These are phyloP conservation scores for Lonchura striata DNA, from an alignment of 2,113 vertebrate genomes.

Conservation along the genomic window DNA sequence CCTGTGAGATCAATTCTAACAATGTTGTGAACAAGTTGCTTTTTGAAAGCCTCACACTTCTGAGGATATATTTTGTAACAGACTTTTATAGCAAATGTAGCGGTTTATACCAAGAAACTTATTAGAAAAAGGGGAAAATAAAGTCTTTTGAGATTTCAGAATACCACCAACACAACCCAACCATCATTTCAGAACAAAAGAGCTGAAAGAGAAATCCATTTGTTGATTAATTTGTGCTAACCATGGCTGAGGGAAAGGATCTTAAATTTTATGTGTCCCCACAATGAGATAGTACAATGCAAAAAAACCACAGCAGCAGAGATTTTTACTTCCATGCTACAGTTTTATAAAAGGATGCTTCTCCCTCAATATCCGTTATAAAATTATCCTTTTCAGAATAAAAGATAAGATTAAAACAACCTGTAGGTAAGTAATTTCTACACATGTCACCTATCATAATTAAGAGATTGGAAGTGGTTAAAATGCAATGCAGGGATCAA, in stretches of 20 bases:
- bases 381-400: background rate
- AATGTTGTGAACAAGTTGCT: background rate
- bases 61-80: background rate
- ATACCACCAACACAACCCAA: background rate
- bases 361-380: background rate
- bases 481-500: background rate
- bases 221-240: background rate
- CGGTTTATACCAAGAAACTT: background rate
- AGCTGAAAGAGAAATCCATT: background rate
- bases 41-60: background rate
- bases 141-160: background rate
- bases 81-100: background rate
- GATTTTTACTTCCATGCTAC: background rate
- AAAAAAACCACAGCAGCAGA: background rate
- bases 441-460: accelerated
- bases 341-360: background rate
- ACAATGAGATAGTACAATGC: background rate
- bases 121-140: background rate
- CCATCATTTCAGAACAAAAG: background rate
- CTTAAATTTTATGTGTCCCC: background rate
- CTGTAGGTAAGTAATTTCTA: background rate
- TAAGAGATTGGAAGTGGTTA: background rate
- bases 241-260: background rate
- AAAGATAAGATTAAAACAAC: background rate
- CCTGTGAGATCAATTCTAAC: background rate